These are phyloP conservation scores for Odontocolon sp. DNA, from an alignment of 2,888 invertebrate species.

Conservation along the genomic window DNA sequence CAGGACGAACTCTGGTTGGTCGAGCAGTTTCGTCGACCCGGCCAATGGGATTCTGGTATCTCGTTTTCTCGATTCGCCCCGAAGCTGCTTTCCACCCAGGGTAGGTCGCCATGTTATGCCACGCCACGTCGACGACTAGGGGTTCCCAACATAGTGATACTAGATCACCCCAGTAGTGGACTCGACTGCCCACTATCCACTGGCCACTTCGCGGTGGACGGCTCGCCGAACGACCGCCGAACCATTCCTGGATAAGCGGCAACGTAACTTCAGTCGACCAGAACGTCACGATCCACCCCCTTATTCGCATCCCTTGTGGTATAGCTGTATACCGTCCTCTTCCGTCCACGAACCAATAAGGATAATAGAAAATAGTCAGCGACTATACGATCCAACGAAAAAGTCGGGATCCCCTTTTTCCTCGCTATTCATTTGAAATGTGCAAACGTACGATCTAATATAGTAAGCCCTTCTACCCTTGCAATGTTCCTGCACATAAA, in stretches of 20 bases:
- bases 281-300: slow-evolving; percentile 45
- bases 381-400: slow-evolving; percentile 25
- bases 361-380: slow-evolving; percentile 64
- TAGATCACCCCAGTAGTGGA: slow-evolving; percentile 46
- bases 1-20: slow-evolving; percentile 77
- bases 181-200: slow-evolving; percentile 58
- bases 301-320: slow-evolving; percentile 33
- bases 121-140: slow-evolving; percentile 63
- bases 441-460: slow-evolving; percentile 5
- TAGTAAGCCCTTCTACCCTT: neutral
- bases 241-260: slow-evolving; percentile 59
- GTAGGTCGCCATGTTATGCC: slow-evolving; percentile 60
- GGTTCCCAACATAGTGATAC: slow-evolving; percentile 58
- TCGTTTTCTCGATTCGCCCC: slow-evolving; percentile 75
- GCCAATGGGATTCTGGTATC: slow-evolving; percentile 79
- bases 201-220: slow-evolving; percentile 45
- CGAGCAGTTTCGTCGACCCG: slow-evolving; percentile 65
- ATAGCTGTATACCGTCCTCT: slow-evolving; percentile 9
- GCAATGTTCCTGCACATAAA: slow-evolving; percentile 34
- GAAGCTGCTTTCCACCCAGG: slow-evolving; percentile 46
- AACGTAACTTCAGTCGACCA: slow-evolving; percentile 45
- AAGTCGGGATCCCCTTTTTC: slow-evolving; percentile 47
- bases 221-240: slow-evolving; percentile 55
- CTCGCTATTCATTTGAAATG: slow-evolving; percentile 3
- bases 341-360: slow-evolving; percentile 55